Evolutionary conservation across 2,797 vertebrate genomes (phyloP).

Genomic region (Dryobates pubescens): DNA sequence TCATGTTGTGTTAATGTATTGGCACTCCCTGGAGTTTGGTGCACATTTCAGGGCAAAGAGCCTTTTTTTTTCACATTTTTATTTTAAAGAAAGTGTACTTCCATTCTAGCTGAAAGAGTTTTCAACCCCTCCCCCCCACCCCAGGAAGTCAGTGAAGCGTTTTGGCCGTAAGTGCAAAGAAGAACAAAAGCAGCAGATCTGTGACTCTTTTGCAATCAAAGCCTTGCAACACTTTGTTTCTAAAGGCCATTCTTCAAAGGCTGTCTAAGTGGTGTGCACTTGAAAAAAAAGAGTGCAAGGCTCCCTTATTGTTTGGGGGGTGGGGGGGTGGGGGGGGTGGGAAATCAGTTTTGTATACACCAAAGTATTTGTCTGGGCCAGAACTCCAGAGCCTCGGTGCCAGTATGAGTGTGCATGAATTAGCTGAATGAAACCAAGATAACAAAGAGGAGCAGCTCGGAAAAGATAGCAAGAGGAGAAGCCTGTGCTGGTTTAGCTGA

Average conservation of each 20-base stretch:
- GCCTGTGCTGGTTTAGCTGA: not conserved
- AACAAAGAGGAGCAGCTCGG: not conserved
- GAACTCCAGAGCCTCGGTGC: not conserved
- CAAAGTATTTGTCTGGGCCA: not conserved
- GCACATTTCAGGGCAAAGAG: not conserved
- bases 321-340: not conserved
- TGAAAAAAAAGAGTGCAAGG: not conserved
- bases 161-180: not conserved
- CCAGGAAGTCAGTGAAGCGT: not conserved
- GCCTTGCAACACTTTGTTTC: not conserved
- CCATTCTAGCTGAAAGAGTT: not conserved
- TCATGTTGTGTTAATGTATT: not conserved
- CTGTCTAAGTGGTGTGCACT: not conserved
- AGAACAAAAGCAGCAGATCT: not conserved
- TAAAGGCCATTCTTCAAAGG: not conserved
- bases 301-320: fast-evolving
- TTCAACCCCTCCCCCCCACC: no score
- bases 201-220: not conserved
- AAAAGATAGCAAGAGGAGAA: not conserved
- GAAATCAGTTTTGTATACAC: not conserved
- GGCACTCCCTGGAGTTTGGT: not conserved
- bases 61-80: not conserved
- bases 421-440: not conserved
- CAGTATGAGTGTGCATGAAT: not conserved
- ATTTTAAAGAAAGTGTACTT: not conserved